Conservation (phyloP, 2,797 vertebrate species). For the Ctenosaura bakeri region DNA sequence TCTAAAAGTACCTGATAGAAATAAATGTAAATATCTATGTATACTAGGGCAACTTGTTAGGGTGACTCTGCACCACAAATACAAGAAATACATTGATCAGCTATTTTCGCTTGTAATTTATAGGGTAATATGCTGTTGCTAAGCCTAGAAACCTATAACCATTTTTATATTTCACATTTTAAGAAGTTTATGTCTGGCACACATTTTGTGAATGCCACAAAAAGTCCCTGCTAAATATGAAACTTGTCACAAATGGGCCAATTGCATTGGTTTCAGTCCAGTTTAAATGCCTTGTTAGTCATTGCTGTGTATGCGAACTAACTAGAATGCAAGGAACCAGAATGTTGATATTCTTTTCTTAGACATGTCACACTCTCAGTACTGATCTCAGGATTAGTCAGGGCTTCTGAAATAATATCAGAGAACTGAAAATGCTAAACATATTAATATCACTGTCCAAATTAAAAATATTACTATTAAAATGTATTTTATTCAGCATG, state of each 20-base stretch:
- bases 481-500: neutral
- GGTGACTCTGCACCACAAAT: neutral
- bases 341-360: slow-evolving; percentile 2
- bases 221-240: neutral
- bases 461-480: neutral
- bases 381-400: neutral
- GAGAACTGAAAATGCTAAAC: neutral
- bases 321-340: neutral
- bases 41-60: neutral
- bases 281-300: neutral
- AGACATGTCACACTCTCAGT: neutral
- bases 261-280: neutral
- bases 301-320: neutral
- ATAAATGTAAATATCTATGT: neutral
- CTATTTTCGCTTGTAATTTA: neutral
- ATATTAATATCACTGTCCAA: neutral
- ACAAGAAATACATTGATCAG: neutral
- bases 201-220: neutral
- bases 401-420: slow-evolving; percentile 1
- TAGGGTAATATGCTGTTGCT: neutral
- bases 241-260: neutral
- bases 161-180: slow-evolving; percentile 17
- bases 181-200: neutral
- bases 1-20: slow-evolving; percentile 22
- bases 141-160: neutral